Conservation (phyloP, 2,797 vertebrate genomes). For the Cichlasoma orientale region DNA sequence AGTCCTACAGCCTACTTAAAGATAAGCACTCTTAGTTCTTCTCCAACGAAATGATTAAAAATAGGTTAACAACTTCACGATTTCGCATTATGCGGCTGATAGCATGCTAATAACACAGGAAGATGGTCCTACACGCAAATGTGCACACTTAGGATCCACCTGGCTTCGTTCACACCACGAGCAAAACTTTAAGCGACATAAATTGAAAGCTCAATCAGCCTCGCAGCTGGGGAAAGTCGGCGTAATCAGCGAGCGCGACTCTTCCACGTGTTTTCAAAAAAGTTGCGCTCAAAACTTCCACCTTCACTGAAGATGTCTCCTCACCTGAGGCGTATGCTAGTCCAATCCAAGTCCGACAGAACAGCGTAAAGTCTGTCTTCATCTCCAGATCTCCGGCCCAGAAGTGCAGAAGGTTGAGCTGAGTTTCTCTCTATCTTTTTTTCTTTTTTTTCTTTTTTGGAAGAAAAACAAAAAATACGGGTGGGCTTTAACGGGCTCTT, state of each 20-base stretch:
- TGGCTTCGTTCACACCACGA: not conserved
- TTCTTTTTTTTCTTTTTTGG: too few relatives aligned
- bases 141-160: not conserved
- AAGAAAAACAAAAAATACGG: not conserved
- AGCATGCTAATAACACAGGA: not conserved
- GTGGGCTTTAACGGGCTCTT: not conserved
- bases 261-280: not conserved
- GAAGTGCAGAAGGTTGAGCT: constrained; percentile 51
- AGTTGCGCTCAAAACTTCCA: constrained; percentile 48
- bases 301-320: constrained; percentile 4
- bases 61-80: not conserved
- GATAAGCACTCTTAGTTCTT: not conserved
- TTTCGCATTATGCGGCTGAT: not conserved
- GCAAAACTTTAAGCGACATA: not conserved
- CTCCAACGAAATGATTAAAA: not conserved
- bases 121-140: not conserved
- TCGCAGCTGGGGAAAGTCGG: not conserved
- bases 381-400: constrained; percentile 83
- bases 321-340: constrained; percentile 83
- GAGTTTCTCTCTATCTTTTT: not conserved
- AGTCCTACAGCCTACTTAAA: not conserved
- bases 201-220: not conserved
- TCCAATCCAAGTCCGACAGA: constrained; percentile 86
- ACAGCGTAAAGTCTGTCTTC: constrained; percentile 81
- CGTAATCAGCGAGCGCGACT: not conserved